Evolutionary conservation across 1,140 invertebrate genomes (phyloP), one percentile per base, ranked within the genome.

Genomic region (Drosophila parvula): DNA sequence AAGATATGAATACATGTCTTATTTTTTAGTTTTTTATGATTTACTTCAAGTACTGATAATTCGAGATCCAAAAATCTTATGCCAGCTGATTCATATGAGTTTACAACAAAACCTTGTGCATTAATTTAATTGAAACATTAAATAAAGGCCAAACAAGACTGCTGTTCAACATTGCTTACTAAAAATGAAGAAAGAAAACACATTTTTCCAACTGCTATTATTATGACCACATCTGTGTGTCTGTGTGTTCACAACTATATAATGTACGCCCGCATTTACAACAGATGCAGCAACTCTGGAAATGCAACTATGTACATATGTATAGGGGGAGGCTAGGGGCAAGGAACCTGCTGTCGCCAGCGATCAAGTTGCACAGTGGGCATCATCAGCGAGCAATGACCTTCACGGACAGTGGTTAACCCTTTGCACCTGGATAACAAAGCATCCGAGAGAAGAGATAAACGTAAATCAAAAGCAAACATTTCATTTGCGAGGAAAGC

Each of bases 341-440:
- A 48, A 11, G 59, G 40, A n/a, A 32, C 14, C 11, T 11, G 40
- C 47, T 32, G 27, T 18, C 4, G 18, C 28, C 40, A 27, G 38
- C 48, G 70, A 74, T 74, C 58, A 60, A 65, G 40, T 57, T 61
- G 84, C 83, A 88, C 83, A 83, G 80, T 89, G 83, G 84, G 74
- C 32, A 55, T 9, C 8, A 44, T 47, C 55, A 34, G 44, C 51
- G 64, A 40, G 18, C 69, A 73, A 38, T 58, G 53, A 73, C 69
- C 69, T 73, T 73, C 67, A 56, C 9, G 61, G 32, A 4, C 27
- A 48, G 32, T 30, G 32, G 14, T 36, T 59, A 41, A 59, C 65
- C 67, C 53, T 16, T 40, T 41, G 14, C 62, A 59, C 67, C 69
- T 59, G 47, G 34, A 43, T 43, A 44, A 53, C n/a, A 69, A 67